Percentiles rank a stretch among this genome's conserved stretches.
Conservation (phyloP, 2,888 invertebrate species). For the Drosophila siamana region DNA sequence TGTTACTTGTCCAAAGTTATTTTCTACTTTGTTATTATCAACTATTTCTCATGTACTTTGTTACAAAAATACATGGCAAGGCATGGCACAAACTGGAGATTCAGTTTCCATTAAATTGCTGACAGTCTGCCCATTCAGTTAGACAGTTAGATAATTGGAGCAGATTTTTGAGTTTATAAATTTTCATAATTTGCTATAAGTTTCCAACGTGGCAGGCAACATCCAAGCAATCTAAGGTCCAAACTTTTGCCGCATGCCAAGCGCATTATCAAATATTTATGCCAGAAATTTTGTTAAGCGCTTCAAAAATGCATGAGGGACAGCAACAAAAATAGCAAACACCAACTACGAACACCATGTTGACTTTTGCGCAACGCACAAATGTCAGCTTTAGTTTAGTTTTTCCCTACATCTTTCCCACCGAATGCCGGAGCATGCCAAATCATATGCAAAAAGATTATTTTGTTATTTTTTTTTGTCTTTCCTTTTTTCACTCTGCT, state of each 20-base stretch:
- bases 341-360: conserved; percentile 27
- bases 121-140: conserved; percentile 5
- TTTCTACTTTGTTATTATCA: background rate
- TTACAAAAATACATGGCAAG: background rate
- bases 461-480: too few relatives aligned
- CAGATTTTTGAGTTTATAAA: conserved; percentile 28
- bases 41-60: background rate
- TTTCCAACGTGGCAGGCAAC: conserved; percentile 22
- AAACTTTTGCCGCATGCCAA: conserved; percentile 44
- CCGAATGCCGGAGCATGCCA: conserved; percentile 10
- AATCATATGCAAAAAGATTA: conserved; percentile 23
- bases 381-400: conserved; percentile 53
- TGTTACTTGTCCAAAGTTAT: background rate
- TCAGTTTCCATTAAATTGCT: background rate
- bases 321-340: conserved; percentile 9
- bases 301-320: conserved; percentile 56
- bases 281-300: conserved; percentile 36
- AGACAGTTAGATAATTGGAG: conserved; percentile 30
- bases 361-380: conserved; percentile 49
- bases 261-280: conserved; percentile 61
- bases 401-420: conserved; percentile 24
- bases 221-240: conserved; percentile 32
- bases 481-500: background rate
- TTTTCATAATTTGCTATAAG: conserved; percentile 42
- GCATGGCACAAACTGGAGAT: background rate